Conservation (phyloP, 2,797 vertebrate species). For the Chelonia mydas region DNA sequence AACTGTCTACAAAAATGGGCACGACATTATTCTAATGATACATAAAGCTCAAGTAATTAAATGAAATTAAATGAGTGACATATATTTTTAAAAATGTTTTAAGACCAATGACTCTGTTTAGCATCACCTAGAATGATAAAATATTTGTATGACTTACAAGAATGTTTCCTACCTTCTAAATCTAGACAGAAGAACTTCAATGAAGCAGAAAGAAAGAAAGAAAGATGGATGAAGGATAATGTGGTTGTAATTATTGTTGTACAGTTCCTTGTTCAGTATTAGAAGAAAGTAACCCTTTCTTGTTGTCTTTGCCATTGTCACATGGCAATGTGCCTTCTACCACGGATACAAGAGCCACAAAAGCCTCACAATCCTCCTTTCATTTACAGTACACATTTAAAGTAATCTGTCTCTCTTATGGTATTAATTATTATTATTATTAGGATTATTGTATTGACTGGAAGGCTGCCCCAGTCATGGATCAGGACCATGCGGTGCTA, state of each 20-base stretch:
- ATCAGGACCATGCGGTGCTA: background rate
- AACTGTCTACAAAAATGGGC: background rate
- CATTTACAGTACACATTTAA: background rate
- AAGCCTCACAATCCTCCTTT: background rate
- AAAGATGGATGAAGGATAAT: background rate
- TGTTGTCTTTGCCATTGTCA: background rate
- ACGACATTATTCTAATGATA: background rate
- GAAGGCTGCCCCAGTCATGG: background rate
- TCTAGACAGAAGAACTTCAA: background rate
- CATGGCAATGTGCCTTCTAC: background rate
- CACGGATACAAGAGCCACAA: background rate
- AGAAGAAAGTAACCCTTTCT: background rate
- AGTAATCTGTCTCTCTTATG: background rate
- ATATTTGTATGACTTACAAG: background rate
- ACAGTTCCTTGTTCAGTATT: background rate
- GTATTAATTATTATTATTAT: background rate
- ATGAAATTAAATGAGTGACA: background rate
- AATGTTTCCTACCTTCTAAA: background rate
- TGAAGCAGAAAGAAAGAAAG: background rate
- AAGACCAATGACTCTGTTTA: background rate
- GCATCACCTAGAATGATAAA: background rate
- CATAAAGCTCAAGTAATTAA: background rate
- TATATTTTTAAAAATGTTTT: background rate
- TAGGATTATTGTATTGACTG: background rate
- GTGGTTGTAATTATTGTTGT: background rate